Evolutionary conservation across 2,797 vertebrate species (phyloP), one percentile per base, ranked within the genome.

Genomic region (Gastrophryne carolinensis): DNA sequence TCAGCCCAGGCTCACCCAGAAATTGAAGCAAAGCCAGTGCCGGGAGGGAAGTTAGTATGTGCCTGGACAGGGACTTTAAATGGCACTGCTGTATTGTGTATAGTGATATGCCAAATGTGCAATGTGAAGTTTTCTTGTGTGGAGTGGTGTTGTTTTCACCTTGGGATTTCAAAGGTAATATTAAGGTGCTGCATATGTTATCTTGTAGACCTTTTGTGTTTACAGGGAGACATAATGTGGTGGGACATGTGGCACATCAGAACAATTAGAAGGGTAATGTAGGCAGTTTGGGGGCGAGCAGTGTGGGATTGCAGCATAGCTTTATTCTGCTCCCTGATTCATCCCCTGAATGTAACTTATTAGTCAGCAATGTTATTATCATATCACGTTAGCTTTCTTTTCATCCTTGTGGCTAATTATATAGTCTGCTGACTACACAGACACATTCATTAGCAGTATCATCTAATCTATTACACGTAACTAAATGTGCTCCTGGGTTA

Each of bases 321-420:
- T 50, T 76, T 13, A 41, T 58, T 23, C n/a, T 15, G 35, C 63
- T 29, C 30, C 15, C 53, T 75, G 63, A 69, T 37, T 76, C 54
- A 75, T 52, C n/a, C 34, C 39, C 30, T n/a, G 21, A 21, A 26
- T 27, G 12, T 50, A 39, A n/a, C n/a, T 21, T 15, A 67, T 69
- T 69, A 75, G n/a, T 68, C 73, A 68, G 73, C 56, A 52, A 4
- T 37, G 15, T n/a, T 30, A n/a, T 23, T 21, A 54, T 17, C 10
- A 52, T 35, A 69, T 19, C 30, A 10, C 29, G 12, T 29, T n/a
- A n/a, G n/a, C n/a, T 41, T 50, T 12, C 26, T 49, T 24, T 39
- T 32, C 49, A 44, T 34, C 5, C 6, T 9, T 5, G 23, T 23
- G 60, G 60, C 27, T 62, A 41, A 60, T 41, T 26, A 39, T 41